These are phyloP conservation scores for Phycodurus eques DNA, from an alignment of 2,113 vertebrate genomes.

Conservation along the genomic window DNA sequence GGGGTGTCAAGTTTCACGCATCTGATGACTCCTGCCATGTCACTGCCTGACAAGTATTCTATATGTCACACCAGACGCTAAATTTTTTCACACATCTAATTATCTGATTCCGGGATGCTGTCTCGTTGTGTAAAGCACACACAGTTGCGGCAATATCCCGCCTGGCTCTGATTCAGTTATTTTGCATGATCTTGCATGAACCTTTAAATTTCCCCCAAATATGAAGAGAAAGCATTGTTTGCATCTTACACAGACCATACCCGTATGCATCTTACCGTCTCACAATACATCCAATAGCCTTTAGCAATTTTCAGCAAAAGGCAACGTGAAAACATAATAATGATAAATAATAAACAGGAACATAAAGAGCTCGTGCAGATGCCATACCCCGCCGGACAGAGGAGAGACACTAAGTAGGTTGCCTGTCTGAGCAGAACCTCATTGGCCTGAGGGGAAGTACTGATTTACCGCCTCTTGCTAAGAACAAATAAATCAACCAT, in stretches of 20 bases:
- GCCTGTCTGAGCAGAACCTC: conserved; percentile 39
- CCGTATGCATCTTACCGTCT: conserved; percentile 8
- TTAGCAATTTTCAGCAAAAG: conserved; percentile 20
- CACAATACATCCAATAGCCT: conserved; percentile 3
- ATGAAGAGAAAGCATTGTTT: neutral
- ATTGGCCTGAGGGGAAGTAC: conserved; percentile 56
- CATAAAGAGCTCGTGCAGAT: conserved; percentile 18
- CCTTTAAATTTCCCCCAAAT: neutral
- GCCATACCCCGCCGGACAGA: conserved; percentile 26
- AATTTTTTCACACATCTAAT: neutral
- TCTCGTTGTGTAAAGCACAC: neutral
- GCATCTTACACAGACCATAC: conserved; percentile 19
- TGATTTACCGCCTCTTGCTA: conserved; percentile 60
- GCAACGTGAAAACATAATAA: conserved; percentile 25
- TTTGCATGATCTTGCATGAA: too few species aligned
- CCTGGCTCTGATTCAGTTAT: too few species aligned
- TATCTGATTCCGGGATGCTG: neutral
- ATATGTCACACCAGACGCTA: neutral
- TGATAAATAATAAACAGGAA: conserved; percentile 28
- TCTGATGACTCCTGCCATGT: neutral
- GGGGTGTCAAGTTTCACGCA: neutral
- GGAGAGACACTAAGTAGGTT: conserved; percentile 56
- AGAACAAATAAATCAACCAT: conserved; percentile 71
- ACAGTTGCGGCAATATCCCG: neutral
- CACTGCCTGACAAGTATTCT: neutral